phyloP scores from a whole-genome alignment of 2,113 vertebrate species.

The Sclerurus mexicanus region DNA sequence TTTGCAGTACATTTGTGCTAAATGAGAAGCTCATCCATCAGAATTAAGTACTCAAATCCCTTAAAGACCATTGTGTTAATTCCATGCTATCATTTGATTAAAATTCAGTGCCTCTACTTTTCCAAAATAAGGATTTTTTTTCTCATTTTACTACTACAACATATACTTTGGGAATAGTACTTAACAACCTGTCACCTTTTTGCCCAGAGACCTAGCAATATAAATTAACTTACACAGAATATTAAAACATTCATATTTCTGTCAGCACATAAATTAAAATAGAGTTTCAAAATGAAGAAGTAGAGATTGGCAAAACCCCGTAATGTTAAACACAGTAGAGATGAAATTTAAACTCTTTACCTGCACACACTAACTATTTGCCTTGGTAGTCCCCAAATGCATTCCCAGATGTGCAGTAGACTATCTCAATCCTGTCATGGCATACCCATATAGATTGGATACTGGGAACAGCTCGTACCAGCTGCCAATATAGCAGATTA shows the following conservation, averaged over 20 bases:
- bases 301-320: neutral
- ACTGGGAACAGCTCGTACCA: neutral
- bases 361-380: neutral
- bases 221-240: neutral
- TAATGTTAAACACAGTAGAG: neutral
- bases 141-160: neutral
- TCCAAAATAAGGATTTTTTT: neutral
- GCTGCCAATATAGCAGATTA: neutral
- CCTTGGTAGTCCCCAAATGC: neutral
- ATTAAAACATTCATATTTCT: neutral
- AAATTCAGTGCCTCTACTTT: neutral
- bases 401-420: neutral
- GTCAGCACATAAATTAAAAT: neutral
- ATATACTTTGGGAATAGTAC: neutral
- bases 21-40: constrained; percentile 26
- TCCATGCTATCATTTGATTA: constrained; percentile 31
- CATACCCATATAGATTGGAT: neutral
- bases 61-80: constrained; percentile 31
- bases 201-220: neutral
- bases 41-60: neutral
- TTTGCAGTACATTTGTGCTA: constrained; percentile 13
- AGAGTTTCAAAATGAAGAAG: neutral
- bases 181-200: neutral
- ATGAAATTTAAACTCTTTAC: neutral
- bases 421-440: neutral